A percentile compares a stretch with the other conserved stretches of the same genome.
Conservation (phyloP, 2,113 vertebrate species). For the Himantopus leucocephalus region DNA sequence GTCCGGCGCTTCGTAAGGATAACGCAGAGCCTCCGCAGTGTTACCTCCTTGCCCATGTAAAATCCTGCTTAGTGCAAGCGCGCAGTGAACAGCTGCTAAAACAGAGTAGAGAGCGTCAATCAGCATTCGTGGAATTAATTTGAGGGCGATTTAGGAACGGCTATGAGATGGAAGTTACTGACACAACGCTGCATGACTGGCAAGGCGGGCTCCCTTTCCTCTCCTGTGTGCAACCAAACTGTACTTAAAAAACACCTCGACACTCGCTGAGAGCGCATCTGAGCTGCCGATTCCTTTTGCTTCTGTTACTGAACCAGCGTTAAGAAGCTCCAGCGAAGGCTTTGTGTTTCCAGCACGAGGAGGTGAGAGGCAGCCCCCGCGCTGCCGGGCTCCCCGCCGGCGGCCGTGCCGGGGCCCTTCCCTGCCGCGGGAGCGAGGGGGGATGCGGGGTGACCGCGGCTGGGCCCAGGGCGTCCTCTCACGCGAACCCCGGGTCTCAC, state of each 20-base stretch:
- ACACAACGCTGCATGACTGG: background rate
- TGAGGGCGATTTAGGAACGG: background rate
- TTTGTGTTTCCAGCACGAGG: background rate
- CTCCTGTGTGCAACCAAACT: background rate
- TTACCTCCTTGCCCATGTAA: background rate
- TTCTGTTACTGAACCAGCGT: background rate
- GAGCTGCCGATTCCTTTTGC: background rate
- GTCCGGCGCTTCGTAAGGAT: background rate
- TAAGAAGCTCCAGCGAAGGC: background rate
- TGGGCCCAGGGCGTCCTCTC: background rate
- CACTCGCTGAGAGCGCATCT: background rate
- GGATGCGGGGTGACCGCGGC: rapidly evolving
- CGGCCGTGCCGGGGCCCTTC: no score
- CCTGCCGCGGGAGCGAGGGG: background rate
- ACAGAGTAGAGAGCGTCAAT: background rate
- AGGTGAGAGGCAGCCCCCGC: no score
- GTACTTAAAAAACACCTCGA: background rate
- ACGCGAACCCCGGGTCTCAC: background rate
- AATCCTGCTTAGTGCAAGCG: background rate
- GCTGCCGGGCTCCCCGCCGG: no score
- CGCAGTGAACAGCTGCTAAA: background rate
- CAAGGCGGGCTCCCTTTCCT: background rate
- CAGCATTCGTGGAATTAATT: background rate
- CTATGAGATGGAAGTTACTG: background rate
- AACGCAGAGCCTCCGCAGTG: background rate